These are phyloP conservation scores for Tokudaia tokunoshimensis DNA, from an alignment of 2,797 vertebrate genomes.

Conservation along the genomic window DNA sequence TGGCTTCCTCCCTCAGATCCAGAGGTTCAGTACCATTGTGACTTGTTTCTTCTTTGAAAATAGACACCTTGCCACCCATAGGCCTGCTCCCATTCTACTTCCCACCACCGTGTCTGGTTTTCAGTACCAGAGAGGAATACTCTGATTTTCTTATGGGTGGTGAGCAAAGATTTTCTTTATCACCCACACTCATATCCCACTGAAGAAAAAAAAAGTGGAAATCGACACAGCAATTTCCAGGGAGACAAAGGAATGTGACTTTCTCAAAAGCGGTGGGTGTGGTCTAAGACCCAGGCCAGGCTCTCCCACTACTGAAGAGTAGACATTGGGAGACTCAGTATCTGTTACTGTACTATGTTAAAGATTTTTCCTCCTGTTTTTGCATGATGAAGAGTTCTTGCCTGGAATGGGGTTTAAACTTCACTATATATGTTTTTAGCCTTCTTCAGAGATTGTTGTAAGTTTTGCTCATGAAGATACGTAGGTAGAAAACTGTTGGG, in stretches of 20 bases:
- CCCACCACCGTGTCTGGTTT: not conserved
- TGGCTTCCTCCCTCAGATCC: not conserved
- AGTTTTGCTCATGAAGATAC: not conserved
- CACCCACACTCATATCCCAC: too few relatives aligned
- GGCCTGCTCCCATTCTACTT: not conserved
- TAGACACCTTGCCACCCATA: not conserved
- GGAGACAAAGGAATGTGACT: not conserved
- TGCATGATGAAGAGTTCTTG: not conserved
- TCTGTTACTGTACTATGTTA: not conserved
- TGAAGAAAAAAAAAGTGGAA: not conserved
- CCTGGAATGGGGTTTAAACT: not conserved
- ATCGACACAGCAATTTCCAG: not conserved
- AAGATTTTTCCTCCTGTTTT: not conserved
- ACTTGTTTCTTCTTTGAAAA: not conserved
- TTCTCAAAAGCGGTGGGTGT: not conserved
- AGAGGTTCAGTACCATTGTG: not conserved
- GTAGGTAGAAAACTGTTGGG: not conserved
- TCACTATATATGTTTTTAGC: not conserved
- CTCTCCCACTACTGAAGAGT: not conserved
- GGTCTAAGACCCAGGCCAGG: not conserved
- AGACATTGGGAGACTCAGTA: not conserved
- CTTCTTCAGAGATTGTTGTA: not conserved
- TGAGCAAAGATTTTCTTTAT: not conserved
- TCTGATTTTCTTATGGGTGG: not conserved
- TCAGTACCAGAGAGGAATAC: not conserved